phyloP scores from a whole-genome alignment of 2,888 invertebrate species.

The Dorcus parallelipipedus region DNA sequence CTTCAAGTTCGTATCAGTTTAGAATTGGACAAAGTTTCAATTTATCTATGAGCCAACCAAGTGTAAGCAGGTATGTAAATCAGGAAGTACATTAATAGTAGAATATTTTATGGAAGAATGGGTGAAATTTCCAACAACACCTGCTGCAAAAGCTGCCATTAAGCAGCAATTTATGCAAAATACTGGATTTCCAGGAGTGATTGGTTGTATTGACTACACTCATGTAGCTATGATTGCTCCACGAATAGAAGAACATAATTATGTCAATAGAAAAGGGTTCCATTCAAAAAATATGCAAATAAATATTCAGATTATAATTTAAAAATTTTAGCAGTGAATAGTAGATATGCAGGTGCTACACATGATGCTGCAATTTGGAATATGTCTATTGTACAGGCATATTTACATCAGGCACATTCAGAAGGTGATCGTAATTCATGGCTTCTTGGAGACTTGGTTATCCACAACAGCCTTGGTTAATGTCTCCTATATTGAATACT shows the following conservation, averaged over 20 bases:
- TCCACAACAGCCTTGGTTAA: slow-evolving; percentile 12
- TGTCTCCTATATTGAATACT: slow-evolving; percentile 5
- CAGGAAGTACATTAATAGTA: not conserved
- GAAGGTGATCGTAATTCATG: slow-evolving; percentile 3
- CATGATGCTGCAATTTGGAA: too few species aligned
- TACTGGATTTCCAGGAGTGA: not conserved
- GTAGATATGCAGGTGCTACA: too few species aligned
- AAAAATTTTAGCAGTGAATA: too few species aligned
- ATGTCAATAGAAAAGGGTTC: not conserved
- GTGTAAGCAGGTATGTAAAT: not conserved
- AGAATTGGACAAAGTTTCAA: not conserved
- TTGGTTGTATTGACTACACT: not conserved
- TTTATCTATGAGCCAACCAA: not conserved
- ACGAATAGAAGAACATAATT: not conserved
- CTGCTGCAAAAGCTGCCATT: too few species aligned
- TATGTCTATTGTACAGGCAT: too few species aligned
- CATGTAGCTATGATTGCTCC: not conserved
- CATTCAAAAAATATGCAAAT: not conserved
- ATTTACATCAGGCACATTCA: too few species aligned
- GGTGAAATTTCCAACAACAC: not conserved
- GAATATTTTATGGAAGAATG: not conserved
- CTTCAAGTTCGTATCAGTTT: not conserved
- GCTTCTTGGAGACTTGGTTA: slow-evolving; percentile 9
- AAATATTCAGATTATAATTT: not conserved
- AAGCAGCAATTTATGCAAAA: too few species aligned